phyloP scores from a whole-genome alignment of 2,113 vertebrate genomes.

The Collichthys lucidus region DNA sequence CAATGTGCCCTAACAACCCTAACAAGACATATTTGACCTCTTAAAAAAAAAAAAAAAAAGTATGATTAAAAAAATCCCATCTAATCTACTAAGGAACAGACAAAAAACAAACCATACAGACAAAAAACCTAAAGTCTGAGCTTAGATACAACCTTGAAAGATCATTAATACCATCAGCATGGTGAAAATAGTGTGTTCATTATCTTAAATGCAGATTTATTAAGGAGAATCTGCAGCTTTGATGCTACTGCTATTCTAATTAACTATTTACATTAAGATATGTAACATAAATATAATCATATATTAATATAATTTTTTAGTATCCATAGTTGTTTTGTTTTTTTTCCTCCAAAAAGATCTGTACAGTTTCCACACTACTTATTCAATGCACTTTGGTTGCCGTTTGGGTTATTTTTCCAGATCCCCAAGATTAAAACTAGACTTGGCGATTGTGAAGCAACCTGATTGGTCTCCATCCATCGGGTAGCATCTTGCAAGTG shows the following conservation, averaged over 20 bases:
- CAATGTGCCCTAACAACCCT: conserved; percentile 72
- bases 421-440: conserved; percentile 90
- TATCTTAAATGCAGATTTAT: conserved; percentile 35
- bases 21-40: conserved; percentile 68
- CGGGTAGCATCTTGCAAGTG: conserved; percentile 99
- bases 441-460: conserved; percentile 99
- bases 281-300: conserved; percentile 20
- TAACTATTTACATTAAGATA: conserved; percentile 21
- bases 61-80: conserved; percentile 14
- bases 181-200: conserved; percentile 34
- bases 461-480: conserved; percentile 99
- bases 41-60: conserved; percentile 24
- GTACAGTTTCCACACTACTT: conserved; percentile 62
- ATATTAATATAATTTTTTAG: conserved; percentile 31
- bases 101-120: conserved; percentile 16
- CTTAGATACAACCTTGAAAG: conserved; percentile 27
- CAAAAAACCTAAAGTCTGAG: not conserved
- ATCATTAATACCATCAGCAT: conserved; percentile 19
- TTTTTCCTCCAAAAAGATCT: conserved; percentile 23
- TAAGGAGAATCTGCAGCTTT: conserved; percentile 41
- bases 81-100: conserved; percentile 17
- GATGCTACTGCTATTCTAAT: conserved; percentile 18
- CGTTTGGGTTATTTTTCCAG: conserved; percentile 78
- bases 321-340: conserved; percentile 42
- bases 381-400: conserved; percentile 75